These are phyloP conservation scores for Tuberolachnus salignus DNA, from an alignment of 2,888 invertebrate species.

Conservation along the genomic window DNA sequence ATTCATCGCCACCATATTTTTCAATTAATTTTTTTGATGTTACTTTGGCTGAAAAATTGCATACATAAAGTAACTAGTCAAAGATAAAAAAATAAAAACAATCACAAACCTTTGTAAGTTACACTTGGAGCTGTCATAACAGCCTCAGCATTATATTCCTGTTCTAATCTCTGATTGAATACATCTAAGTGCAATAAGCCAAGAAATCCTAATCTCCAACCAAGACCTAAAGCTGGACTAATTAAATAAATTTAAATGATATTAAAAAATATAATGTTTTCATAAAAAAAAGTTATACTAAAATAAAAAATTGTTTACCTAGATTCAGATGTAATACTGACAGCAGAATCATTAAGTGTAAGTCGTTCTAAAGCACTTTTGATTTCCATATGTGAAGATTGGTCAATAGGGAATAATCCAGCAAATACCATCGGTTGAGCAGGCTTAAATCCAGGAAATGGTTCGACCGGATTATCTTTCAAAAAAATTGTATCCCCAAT, in stretches of 20 bases:
- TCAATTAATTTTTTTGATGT: constrained; percentile 75
- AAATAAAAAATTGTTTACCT: constrained; percentile 67
- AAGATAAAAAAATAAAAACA: not conserved
- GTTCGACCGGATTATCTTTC: constrained; percentile 66
- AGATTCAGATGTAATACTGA: constrained; percentile 78
- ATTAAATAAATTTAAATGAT: constrained; percentile 36
- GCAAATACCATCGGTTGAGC: constrained; percentile 85
- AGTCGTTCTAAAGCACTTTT: constrained; percentile 87
- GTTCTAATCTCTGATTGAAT: constrained; percentile 82
- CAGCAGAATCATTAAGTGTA: constrained; percentile 92
- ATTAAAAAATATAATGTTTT: not conserved
- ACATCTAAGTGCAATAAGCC: constrained; percentile 88
- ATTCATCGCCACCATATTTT: constrained; percentile 68
- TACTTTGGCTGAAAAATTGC: constrained; percentile 68
- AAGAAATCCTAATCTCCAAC: constrained; percentile 86
- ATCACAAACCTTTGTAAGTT: constrained; percentile 72
- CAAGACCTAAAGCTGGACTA: constrained; percentile 85
- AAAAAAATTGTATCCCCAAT: constrained; percentile 79
- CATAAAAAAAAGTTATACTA: not conserved
- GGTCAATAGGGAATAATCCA: constrained; percentile 89
- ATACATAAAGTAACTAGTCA: constrained; percentile 9
- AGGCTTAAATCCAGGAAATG: constrained; percentile 71
- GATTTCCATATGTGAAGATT: constrained; percentile 78
- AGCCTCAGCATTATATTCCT: constrained; percentile 81
- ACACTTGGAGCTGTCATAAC: constrained; percentile 86